Conservation (phyloP, 2,888 invertebrate species). For the Drosophila planitibia region DNA sequence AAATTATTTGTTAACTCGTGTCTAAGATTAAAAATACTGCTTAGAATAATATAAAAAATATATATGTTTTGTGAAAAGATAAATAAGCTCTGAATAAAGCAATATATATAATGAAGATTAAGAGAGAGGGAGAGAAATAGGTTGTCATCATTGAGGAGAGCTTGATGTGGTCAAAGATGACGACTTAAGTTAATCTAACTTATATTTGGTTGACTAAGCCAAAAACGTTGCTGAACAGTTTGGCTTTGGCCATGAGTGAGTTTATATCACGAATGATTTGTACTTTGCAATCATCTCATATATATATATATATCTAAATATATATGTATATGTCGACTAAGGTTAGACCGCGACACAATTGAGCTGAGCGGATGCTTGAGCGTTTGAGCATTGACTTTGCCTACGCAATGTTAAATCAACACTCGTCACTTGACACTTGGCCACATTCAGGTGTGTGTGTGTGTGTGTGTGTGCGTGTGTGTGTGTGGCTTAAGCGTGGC, state of each 20-base stretch:
- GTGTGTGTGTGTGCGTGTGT: neutral
- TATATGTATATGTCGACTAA: neutral
- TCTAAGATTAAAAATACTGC: neutral
- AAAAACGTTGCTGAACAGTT: neutral
- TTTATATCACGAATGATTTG: conserved; percentile 6
- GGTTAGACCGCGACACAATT: conserved; percentile 24
- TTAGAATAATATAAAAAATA: neutral
- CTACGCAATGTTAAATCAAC: conserved; percentile 47
- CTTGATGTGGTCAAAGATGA: neutral
- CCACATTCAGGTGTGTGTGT: conserved; percentile 8
- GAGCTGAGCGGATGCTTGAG: conserved; percentile 40
- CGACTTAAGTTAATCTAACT: neutral
- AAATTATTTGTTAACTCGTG: neutral
- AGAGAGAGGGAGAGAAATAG: neutral
- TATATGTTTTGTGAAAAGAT: neutral
- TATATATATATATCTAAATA: neutral
- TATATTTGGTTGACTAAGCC: neutral
- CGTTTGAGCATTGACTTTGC: conserved; percentile 41
- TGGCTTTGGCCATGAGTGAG: conserved; percentile 20
- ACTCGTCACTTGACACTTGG: conserved; percentile 25
- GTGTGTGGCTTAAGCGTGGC: conserved; percentile 20
- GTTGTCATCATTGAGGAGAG: neutral
- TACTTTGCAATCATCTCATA: conserved; percentile 1
- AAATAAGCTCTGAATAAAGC: neutral
- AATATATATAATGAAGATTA: neutral